Conservation (phyloP, 2,113 vertebrate genomes). For the Eulemur rufifrons region DNA sequence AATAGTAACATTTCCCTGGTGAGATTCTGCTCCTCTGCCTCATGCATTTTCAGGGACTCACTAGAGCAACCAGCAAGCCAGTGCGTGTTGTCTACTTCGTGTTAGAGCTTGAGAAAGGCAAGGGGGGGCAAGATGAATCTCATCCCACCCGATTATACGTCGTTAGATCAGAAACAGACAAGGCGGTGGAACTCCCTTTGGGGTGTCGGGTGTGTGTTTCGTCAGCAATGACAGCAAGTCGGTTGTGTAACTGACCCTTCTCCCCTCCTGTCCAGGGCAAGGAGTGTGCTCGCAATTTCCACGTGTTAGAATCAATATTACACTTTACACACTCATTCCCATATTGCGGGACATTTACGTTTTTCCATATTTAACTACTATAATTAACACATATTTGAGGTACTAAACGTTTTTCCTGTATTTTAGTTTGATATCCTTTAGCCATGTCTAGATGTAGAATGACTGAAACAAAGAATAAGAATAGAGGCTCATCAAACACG, state of each 20-base stretch:
- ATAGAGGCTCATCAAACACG: background rate
- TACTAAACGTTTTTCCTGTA: background rate
- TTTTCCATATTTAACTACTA: background rate
- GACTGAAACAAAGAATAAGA: background rate
- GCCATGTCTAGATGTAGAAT: background rate
- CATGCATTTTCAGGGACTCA: background rate
- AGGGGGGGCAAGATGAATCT: background rate
- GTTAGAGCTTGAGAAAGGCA: background rate
- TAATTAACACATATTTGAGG: background rate
- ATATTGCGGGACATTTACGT: background rate
- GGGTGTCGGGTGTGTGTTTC: background rate
- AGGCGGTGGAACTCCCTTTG: background rate
- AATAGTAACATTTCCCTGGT: background rate
- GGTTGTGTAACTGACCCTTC: background rate
- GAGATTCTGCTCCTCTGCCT: background rate
- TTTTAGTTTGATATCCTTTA: background rate
- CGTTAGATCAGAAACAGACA: background rate
- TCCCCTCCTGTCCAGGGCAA: background rate
- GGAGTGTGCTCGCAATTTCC: background rate
- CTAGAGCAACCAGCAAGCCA: background rate
- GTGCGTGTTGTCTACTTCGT: background rate
- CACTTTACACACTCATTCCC: background rate
- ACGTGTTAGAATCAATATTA: background rate
- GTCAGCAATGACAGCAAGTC: background rate
- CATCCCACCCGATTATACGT: background rate